Conservation (phyloP, 2,888 invertebrate species). For the Pristionchus entomophagus region DNA sequence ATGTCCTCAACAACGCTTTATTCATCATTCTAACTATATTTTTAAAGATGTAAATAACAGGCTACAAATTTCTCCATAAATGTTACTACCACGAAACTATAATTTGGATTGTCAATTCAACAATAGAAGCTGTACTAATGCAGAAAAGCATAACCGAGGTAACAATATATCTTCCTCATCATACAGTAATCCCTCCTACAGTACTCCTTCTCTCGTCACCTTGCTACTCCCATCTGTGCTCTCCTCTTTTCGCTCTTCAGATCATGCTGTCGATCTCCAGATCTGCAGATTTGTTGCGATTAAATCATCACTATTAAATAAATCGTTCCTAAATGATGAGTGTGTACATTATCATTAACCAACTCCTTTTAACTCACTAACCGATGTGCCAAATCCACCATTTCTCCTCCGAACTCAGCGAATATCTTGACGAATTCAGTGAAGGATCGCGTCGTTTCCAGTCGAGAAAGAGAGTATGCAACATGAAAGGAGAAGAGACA, state of each 20-base stretch:
- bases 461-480: conserved; percentile 77
- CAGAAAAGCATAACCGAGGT: not conserved
- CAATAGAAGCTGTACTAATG: too few species aligned
- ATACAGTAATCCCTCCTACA: too few species aligned
- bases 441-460: conserved; percentile 79
- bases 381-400: conserved; percentile 96
- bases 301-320: not conserved
- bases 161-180: not conserved
- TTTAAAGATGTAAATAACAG: too few species aligned
- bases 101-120: too few species aligned
- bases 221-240: conserved; percentile 95
- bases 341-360: not conserved
- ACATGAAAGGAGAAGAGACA: conserved; percentile 77
- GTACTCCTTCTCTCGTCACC: too few species aligned
- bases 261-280: conserved; percentile 84
- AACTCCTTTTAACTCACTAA: not conserved
- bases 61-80: too few species aligned
- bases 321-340: not conserved
- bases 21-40: not conserved
- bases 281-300: too few species aligned
- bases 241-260: conserved; percentile 89
- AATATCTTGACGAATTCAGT: conserved; percentile 98
- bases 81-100: too few species aligned
- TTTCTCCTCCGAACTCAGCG: conserved; percentile 97
- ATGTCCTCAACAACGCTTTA: not conserved